Evolutionary conservation across 30 jellyfish, hydroid and myxozoan genomes (phyloP).

Genomic region (Cassiopea xamachana): DNA sequence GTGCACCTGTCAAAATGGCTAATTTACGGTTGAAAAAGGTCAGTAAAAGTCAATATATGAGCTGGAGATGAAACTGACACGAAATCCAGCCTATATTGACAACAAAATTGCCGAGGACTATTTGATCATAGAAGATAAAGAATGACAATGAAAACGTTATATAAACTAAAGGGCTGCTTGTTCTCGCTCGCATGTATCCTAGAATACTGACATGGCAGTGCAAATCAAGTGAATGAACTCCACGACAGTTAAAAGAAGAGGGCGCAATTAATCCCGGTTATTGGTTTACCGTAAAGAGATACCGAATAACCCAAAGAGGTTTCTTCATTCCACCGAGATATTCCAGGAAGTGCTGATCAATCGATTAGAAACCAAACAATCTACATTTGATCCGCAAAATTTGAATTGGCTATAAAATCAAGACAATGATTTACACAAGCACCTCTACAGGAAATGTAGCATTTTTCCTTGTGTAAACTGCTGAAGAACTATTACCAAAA

Average conservation of each 20-base stretch:
- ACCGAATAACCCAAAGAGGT: conserved; percentile 2
- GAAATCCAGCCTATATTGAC: not conserved
- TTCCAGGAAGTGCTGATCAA: conserved; percentile 19
- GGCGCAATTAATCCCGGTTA: not conserved
- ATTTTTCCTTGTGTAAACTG: too few species aligned
- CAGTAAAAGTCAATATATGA: not conserved
- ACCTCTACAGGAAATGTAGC: not conserved
- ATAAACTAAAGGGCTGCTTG: not conserved
- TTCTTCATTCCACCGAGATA: conserved; percentile 1
- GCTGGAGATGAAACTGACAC: not conserved
- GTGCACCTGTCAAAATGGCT: conserved; percentile 4
- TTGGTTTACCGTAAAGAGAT: conserved; percentile 17
- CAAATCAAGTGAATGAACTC: conserved; percentile 7
- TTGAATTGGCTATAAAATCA: not conserved
- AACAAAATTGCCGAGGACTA: not conserved
- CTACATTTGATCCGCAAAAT: conserved; percentile 2
- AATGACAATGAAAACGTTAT: not conserved
- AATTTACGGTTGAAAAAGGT: not conserved
- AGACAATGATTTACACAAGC: not conserved
- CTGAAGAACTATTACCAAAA: too few species aligned
- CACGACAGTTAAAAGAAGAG: not conserved
- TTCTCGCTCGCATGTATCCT: not conserved
- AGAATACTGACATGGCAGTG: not conserved
- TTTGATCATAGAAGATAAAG: not conserved
- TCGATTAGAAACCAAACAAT: conserved; percentile 3